These are phyloP conservation scores for Drosophila sucinea DNA, from an alignment of 1,140 invertebrate species.

Conservation along the genomic window DNA sequence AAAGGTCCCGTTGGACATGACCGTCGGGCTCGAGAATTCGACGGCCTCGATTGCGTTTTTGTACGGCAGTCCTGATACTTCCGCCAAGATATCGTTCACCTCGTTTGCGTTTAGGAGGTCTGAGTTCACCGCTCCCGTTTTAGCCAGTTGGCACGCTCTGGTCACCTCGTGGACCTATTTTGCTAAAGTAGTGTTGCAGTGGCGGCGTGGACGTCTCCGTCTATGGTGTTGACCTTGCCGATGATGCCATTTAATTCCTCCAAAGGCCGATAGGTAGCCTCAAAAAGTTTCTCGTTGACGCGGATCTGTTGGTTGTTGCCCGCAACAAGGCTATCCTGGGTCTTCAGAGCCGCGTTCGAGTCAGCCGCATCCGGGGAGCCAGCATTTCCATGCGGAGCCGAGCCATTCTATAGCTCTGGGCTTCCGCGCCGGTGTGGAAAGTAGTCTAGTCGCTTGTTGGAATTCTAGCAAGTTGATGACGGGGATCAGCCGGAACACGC, in stretches of 20 bases:
- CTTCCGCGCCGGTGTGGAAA: not conserved
- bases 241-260: constrained; percentile 8
- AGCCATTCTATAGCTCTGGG: constrained; percentile 9
- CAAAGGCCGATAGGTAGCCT: not conserved
- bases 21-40: not conserved
- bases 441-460: not conserved
- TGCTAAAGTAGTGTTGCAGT: not conserved
- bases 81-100: not conserved
- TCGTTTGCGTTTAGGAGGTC: constrained; percentile 10
- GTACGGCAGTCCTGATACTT: constrained; percentile 9
- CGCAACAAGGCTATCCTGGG: not conserved
- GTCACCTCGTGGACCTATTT: constrained; percentile 12
- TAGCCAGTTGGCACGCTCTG: constrained; percentile 18
- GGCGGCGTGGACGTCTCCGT: too few relatives aligned
- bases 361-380: constrained; percentile 13
- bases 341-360: constrained; percentile 6
- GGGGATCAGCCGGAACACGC: too few relatives aligned
- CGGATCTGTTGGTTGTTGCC: constrained; percentile 18
- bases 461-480: too few relatives aligned
- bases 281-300: constrained; percentile 13
- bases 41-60: constrained; percentile 17
- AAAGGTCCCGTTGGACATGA: not conserved
- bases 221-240: not conserved
- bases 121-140: not conserved
- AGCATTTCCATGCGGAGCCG: constrained; percentile 17